Evolutionary conservation across 2,797 vertebrate species (phyloP).

Genomic region (Danionella dracula): DNA sequence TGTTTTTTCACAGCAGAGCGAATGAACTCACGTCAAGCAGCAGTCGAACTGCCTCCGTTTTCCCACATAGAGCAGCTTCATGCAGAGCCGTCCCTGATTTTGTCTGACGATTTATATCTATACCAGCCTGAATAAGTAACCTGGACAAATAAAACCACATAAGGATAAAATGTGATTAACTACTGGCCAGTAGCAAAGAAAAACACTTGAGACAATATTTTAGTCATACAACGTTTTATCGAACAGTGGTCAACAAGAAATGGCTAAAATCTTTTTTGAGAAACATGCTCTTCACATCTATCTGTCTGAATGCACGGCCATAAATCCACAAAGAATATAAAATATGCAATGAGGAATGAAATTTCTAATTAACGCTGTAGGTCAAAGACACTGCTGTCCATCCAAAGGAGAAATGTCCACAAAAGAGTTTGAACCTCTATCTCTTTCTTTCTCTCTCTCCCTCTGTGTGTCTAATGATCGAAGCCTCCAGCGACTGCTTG

Average conservation of each 20-base stretch:
- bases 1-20: too few relatives aligned
- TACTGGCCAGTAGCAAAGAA: background rate
- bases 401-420: slow-evolving; percentile 12
- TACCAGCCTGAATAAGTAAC: slow-evolving; percentile 90
- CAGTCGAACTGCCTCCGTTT: slow-evolving; percentile 91
- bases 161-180: background rate
- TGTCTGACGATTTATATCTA: slow-evolving; percentile 94
- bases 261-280: too few relatives aligned
- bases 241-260: too few relatives aligned
- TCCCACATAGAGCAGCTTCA: slow-evolving; percentile 92
- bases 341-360: background rate
- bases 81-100: slow-evolving; percentile 93
- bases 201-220: background rate
- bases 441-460: background rate
- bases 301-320: slow-evolving; percentile 3
- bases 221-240: too few relatives aligned
- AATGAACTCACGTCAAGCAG: slow-evolving; percentile 83
- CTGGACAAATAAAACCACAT: slow-evolving; percentile 55
- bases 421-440: background rate
- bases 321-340: background rate
- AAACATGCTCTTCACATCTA: background rate
- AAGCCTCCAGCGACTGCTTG: slow-evolving; percentile 7
- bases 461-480: background rate
- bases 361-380: slow-evolving; percentile 5
- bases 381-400: background rate